A percentile compares a stretch with the other conserved stretches of the same genome.
These are phyloP conservation scores for Drosophila ercepeae DNA, from an alignment of 1,140 invertebrate species.

Conservation along the genomic window DNA sequence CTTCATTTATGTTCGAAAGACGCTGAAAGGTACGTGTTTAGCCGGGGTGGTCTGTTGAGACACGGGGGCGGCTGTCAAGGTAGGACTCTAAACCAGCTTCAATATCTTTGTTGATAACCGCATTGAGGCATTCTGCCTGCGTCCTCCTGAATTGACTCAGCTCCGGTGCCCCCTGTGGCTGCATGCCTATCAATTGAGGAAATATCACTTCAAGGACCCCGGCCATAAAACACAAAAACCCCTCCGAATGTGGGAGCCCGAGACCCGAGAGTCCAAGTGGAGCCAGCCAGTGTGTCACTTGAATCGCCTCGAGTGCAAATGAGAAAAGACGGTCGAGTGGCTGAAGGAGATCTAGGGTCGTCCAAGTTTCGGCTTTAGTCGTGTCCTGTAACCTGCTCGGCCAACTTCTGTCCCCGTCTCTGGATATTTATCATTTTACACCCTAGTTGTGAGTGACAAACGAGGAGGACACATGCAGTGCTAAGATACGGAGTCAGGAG, in stretches of 20 bases:
- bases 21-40: conserved; percentile 70
- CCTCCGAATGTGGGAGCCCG: conserved; percentile 23
- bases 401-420: conserved; percentile 1
- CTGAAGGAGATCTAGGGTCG: conserved; percentile 16
- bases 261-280: conserved; percentile 31
- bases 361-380: conserved; percentile 9
- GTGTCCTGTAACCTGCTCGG: conserved; percentile 27
- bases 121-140: conserved; percentile 20
- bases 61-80: background rate
- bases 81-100: conserved; percentile 24
- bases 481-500: background rate
- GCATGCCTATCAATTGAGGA: conserved; percentile 60
- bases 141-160: conserved; percentile 19
- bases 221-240: conserved; percentile 66
- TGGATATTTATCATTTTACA: conserved; percentile 73
- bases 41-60: conserved; percentile 26
- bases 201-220: conserved; percentile 69
- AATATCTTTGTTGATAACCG: conserved; percentile 66
- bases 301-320: conserved; percentile 71
- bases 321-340: conserved; percentile 61
- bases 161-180: conserved; percentile 12
- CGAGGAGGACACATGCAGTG: conserved; percentile 27
- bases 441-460: conserved; percentile 48
- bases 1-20: conserved; percentile 59
- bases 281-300: conserved; percentile 50